Conservation (phyloP, 2,113 vertebrate genomes). For the Tyrannus savana region DNA sequence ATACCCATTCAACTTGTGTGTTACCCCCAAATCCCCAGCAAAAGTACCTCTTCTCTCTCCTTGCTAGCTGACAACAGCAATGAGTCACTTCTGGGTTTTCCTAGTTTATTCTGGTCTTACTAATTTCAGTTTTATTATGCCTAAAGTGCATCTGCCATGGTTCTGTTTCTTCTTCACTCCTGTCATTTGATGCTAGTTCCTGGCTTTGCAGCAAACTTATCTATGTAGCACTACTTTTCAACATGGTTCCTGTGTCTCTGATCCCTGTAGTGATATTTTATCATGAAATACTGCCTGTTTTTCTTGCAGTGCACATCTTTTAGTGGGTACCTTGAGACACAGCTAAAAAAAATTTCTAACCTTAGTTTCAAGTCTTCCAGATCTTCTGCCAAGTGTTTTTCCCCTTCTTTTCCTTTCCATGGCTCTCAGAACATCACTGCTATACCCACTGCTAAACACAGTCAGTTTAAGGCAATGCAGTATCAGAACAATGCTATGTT, state of each 20-base stretch:
- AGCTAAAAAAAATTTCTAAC: not conserved
- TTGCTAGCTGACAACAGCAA: not conserved
- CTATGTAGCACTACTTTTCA: not conserved
- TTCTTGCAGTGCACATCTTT: not conserved
- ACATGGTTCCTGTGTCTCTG: not conserved
- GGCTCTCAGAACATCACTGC: not conserved
- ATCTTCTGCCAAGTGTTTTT: not conserved
- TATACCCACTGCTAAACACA: not conserved
- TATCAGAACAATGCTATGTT: not conserved
- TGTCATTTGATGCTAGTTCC: constrained; percentile 19
- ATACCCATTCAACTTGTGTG: fast-evolving
- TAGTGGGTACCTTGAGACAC: not conserved
- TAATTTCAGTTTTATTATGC: constrained; percentile 16
- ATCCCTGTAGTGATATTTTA: constrained; percentile 17
- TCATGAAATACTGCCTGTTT: constrained; percentile 9
- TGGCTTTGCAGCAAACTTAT: constrained; percentile 24
- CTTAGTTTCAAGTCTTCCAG: not conserved
- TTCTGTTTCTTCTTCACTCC: not conserved
- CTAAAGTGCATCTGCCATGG: not conserved
- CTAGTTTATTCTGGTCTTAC: constrained; percentile 30
- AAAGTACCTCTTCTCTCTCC: not conserved
- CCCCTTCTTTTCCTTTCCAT: not conserved
- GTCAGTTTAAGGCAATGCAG: not conserved
- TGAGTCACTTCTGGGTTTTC: constrained; percentile 17
- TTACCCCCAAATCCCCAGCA: not conserved